Base-by-base conservation (phyloP, 2,797 vertebrate species). In the Lutjanus argentimaculatus region DNA sequence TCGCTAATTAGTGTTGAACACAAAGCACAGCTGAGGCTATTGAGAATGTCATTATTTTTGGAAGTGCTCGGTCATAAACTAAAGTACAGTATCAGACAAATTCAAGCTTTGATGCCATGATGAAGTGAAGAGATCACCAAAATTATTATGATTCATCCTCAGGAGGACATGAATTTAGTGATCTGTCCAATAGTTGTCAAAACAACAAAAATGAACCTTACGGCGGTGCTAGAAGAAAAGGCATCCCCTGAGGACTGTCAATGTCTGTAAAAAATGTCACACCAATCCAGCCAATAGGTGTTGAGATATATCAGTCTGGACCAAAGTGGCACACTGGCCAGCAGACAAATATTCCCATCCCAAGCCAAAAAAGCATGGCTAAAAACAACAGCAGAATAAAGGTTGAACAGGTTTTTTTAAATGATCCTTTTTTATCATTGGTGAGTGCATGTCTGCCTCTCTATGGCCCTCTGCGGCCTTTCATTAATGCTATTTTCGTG, bases 401-500 rank as follows among this genome's bases (percentile, higher is more conserved):
- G 11, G n/a, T 52, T 64, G 21, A 75, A 42, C 46, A 19, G 36
- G 21, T 48, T 67, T 56, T 70, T 67, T 82, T 57, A 11, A 66
- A 17, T 70, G 14, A 56, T 45, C 49, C 19, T 40, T 15, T 49
- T 67, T 72, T 6, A 6, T 80, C 43, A 68, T 42, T 51, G 45
- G 25, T 43, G n/a, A 36, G 16, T 59, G 48, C 82, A 49, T 57
- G 15, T 62, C 52, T 74, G 43, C 56, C 40, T 10, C 59, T 77
- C 51, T 48, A 0, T 16, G 49, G 51, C 36, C 58, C 43, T 70
- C 67, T 42, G 45, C 72, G 69, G 52, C 58, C 67, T 84, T 85
- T 83, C 73, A 77, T 89, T 74, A 68, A 77, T 45, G 59, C 19
- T 61, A 49, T 76, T 78, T 78, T 79, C 42, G 10, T 74, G 48